Conservation (phyloP, 37 sponge, comb jelly and placozoan species). For the Beroe ovata region DNA sequence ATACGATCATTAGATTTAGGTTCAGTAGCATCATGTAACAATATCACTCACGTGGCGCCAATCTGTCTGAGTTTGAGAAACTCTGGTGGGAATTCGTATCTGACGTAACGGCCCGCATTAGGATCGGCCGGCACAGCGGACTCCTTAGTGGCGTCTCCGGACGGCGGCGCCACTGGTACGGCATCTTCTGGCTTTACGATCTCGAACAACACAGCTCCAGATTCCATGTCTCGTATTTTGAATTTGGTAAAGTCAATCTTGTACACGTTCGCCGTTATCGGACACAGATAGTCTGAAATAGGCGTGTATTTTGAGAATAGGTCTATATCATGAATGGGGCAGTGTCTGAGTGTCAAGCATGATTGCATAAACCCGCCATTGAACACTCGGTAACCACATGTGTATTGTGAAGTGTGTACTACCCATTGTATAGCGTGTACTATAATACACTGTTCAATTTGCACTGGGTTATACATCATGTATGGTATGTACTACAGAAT, state of each 20-base stretch:
- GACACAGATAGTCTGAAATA: slow-evolving; percentile 91
- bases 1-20: too few species aligned
- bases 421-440: too few species aligned
- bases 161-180: background rate
- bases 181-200: slow-evolving; percentile 74
- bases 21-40: too few species aligned
- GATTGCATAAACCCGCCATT: too few species aligned
- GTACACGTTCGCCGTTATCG: slow-evolving; percentile 76
- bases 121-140: slow-evolving; percentile 67
- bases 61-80: slow-evolving; percentile 81
- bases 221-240: slow-evolving; percentile 84
- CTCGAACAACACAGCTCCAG: slow-evolving; percentile 80
- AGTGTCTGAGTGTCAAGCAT: too few species aligned
- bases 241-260: slow-evolving; percentile 85
- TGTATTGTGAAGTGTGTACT: too few species aligned
- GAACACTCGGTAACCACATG: too few species aligned
- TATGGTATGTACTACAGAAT: too few species aligned
- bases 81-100: slow-evolving; percentile 87
- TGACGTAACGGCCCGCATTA: slow-evolving; percentile 77
- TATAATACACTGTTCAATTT: too few species aligned
- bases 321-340: too few species aligned
- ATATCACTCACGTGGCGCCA: slow-evolving; percentile 94
- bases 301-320: too few species aligned
- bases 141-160: slow-evolving; percentile 13
- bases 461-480: too few species aligned